Conservation (phyloP, 1,140 invertebrate genomes). For the Eumeta japonica region DNA sequence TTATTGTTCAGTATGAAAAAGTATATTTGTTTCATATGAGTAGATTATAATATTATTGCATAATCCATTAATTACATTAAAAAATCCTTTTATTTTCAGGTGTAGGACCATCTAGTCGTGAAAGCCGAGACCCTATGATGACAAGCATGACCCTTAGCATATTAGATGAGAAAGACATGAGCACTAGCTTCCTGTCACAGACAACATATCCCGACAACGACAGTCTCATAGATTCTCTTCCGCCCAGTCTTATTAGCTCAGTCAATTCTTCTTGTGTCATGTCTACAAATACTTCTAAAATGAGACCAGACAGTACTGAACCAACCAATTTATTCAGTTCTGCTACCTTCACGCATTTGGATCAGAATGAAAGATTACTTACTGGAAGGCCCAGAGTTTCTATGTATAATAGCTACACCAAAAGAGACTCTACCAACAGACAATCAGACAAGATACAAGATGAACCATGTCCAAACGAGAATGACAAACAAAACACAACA, state of each 20-base stretch:
- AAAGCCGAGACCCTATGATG: constrained; percentile 48
- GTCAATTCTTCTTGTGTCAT: constrained; percentile 47
- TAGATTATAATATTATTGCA: too few relatives aligned
- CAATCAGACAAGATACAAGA: constrained; percentile 45
- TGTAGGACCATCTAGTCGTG: constrained; percentile 29
- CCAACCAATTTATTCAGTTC: constrained; percentile 53
- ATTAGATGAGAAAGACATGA: constrained; percentile 56
- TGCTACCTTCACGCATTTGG: constrained; percentile 48
- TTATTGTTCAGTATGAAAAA: too few relatives aligned
- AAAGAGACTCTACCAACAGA: constrained; percentile 31
- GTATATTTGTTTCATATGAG: too few relatives aligned
- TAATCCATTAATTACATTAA: too few relatives aligned
- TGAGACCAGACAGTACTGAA: constrained; percentile 32
- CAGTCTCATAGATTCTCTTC: constrained; percentile 47
- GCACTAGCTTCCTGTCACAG: constrained; percentile 53
- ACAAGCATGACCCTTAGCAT: constrained; percentile 54
- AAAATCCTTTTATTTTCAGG: constrained; percentile 23
- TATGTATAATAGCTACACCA: constrained; percentile 37
- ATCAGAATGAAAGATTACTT: constrained; percentile 41
- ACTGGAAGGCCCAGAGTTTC: constrained; percentile 33
- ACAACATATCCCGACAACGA: constrained; percentile 51
- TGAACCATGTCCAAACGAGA: constrained; percentile 43
- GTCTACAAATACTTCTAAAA: constrained; percentile 30
- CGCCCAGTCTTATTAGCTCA: constrained; percentile 45
- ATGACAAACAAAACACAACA: constrained; percentile 20